A percentile compares a stretch with the other conserved stretches of the same genome.
Evolutionary conservation across 2,797 vertebrate species (phyloP).

Genomic region (Hemitrygon akajei): DNA sequence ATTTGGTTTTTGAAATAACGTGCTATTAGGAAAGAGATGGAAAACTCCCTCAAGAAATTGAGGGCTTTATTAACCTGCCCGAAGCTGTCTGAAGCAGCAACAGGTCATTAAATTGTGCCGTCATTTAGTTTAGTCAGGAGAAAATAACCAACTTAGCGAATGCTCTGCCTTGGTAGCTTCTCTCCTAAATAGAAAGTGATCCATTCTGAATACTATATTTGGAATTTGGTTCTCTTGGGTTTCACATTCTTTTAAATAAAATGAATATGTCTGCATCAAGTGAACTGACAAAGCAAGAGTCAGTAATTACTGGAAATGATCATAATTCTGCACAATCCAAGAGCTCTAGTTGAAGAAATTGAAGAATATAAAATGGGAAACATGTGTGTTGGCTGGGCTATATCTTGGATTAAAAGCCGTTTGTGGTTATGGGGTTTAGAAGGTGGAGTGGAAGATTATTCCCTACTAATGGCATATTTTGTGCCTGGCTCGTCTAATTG

Average conservation of each 20-base stretch:
- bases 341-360: not conserved
- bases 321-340: not conserved
- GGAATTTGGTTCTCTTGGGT: not conserved
- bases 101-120: not conserved
- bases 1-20: not conserved
- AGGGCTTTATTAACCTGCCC: not conserved
- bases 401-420: not conserved
- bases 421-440: not conserved
- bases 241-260: slow-evolving; percentile 23
- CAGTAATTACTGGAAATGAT: not conserved
- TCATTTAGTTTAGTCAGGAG: too few species aligned
- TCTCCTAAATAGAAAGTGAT: not conserved
- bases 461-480: not conserved
- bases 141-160: not conserved
- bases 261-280: slow-evolving; percentile 41
- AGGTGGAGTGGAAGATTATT: not conserved
- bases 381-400: not conserved
- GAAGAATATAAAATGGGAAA: not conserved
- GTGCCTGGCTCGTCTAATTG: not conserved
- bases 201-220: not conserved
- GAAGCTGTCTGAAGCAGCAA: not conserved
- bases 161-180: not conserved
- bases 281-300: not conserved
- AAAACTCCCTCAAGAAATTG: not conserved
- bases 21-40: not conserved